Percentiles rank a stretch among this genome's conserved stretches.
phyloP scores from a whole-genome alignment of 1,140 invertebrate species.

The Drosophila equinoxialis region DNA sequence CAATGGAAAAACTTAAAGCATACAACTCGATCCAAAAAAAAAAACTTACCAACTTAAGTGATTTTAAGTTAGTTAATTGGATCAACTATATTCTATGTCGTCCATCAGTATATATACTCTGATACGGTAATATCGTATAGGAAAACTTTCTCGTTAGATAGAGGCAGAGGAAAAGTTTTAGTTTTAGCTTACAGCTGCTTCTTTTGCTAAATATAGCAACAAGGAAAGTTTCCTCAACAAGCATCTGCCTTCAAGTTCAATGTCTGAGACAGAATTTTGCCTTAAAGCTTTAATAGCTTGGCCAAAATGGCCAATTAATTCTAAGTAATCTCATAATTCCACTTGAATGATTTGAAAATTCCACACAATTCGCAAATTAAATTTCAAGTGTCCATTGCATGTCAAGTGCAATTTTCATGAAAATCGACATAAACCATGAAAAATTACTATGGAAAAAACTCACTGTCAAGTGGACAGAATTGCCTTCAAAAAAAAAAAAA shows the following conservation, averaged over 20 bases:
- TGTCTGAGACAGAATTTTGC: conserved; percentile 1
- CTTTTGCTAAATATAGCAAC: background rate
- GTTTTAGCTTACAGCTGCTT: conserved; percentile 41
- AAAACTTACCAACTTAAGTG: conserved; percentile 36
- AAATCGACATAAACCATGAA: conserved; percentile 1
- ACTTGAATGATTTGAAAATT: conserved; percentile 33
- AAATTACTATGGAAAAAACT: conserved; percentile 5
- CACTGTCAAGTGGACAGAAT: conserved; percentile 23
- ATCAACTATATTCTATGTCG: conserved; percentile 42
- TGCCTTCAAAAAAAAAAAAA: conserved; percentile 2
- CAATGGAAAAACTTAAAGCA: conserved; percentile 32
- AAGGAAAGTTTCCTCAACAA: conserved; percentile 27
- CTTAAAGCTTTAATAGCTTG: conserved; percentile 47
- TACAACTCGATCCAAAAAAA: conserved; percentile 25
- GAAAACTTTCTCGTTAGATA: conserved; percentile 41
- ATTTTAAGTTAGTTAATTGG: conserved; percentile 60
- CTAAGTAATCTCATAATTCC: conserved; percentile 51
- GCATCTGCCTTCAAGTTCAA: conserved; percentile 45
- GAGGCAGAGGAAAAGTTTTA: conserved; percentile 38
- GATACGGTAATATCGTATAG: conserved; percentile 47
- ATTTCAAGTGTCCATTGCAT: conserved; percentile 15
- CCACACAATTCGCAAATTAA: conserved; percentile 25
- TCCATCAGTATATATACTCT: conserved; percentile 18
- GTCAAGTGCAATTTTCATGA: conserved; percentile 21
- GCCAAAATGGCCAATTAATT: conserved; percentile 53